Percentiles rank a stretch among this genome's conserved stretches.
These are phyloP conservation scores for Varecia variegata DNA, from an alignment of 2,797 vertebrate species.

Conservation along the genomic window DNA sequence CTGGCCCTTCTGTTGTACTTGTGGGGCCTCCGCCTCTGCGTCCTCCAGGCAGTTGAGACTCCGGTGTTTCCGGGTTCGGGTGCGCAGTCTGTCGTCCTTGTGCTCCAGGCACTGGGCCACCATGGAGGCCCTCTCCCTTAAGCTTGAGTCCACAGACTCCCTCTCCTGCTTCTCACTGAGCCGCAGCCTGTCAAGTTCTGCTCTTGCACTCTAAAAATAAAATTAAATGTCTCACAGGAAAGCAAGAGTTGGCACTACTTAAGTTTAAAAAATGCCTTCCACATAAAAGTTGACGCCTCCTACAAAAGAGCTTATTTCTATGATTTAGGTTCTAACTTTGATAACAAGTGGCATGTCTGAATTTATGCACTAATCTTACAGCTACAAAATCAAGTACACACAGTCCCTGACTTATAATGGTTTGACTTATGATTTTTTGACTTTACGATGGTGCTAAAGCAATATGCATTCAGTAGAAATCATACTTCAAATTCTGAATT, in stretches of 20 bases:
- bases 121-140: conserved; percentile 80
- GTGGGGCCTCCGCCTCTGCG: not conserved
- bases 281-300: not conserved
- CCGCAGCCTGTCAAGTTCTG: conserved; percentile 68
- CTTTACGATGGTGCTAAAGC: not conserved
- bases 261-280: conserved; percentile 51
- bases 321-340: conserved; percentile 35
- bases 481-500: not conserved
- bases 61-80: conserved; percentile 63
- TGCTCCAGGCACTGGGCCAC: conserved; percentile 80
- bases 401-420: not conserved
- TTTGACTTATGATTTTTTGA: not conserved
- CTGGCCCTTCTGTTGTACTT: not conserved
- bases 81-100: conserved; percentile 76
- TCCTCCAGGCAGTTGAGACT: conserved; percentile 75
- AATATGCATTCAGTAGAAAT: not conserved
- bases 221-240: conserved; percentile 33
- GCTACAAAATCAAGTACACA: not conserved
- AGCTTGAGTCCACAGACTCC: conserved; percentile 47
- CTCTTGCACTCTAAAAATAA: conserved; percentile 73
- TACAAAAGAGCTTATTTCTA: conserved; percentile 31
- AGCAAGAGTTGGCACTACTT: not conserved
- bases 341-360: not conserved
- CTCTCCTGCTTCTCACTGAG: conserved; percentile 41
- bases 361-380: conserved; percentile 29